phyloP scores from a whole-genome alignment of 2,113 vertebrate species.

The Podocnemis expansa region DNA sequence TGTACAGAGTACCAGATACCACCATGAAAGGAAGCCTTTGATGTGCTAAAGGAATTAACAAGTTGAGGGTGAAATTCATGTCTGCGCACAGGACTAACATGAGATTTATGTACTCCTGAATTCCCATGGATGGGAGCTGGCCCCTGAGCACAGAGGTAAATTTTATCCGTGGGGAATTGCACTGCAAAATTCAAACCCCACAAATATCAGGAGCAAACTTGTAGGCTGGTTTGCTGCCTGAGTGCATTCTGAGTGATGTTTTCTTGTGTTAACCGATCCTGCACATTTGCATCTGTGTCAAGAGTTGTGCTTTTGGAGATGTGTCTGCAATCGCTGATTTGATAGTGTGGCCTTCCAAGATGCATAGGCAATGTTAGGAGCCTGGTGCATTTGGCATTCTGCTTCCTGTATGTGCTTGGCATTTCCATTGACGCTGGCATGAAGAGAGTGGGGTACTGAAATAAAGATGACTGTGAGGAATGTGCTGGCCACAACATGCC shows the following conservation, averaged over 20 bases:
- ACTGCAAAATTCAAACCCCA: constrained; percentile 37
- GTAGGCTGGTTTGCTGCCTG: constrained; percentile 54
- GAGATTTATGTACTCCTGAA: constrained; percentile 7
- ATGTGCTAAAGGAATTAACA: not conserved
- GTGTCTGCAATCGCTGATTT: constrained; percentile 29
- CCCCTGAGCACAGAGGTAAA: not conserved
- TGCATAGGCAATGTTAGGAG: not conserved
- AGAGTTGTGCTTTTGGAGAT: not conserved
- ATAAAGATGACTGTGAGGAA: not conserved
- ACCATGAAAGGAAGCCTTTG: constrained; percentile 8
- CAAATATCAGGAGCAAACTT: constrained; percentile 38
- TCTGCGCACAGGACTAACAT: not conserved
- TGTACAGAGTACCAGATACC: not conserved
- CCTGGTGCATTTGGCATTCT: constrained; percentile 27
- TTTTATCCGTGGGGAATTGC: not conserved
- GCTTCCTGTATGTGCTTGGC: not conserved
- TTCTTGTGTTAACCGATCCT: constrained; percentile 55
- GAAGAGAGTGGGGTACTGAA: not conserved
- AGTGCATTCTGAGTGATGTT: constrained; percentile 48
- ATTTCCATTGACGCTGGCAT: not conserved
- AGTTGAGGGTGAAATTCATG: constrained; percentile 16
- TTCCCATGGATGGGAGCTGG: not conserved
- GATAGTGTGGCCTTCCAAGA: not conserved
- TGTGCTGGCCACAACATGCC: not conserved
- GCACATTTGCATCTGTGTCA: constrained; percentile 50